Percentiles rank a stretch among this genome's conserved stretches.
These are phyloP conservation scores for Ceratina japonica DNA, from an alignment of 1,140 invertebrate genomes.

Conservation along the genomic window DNA sequence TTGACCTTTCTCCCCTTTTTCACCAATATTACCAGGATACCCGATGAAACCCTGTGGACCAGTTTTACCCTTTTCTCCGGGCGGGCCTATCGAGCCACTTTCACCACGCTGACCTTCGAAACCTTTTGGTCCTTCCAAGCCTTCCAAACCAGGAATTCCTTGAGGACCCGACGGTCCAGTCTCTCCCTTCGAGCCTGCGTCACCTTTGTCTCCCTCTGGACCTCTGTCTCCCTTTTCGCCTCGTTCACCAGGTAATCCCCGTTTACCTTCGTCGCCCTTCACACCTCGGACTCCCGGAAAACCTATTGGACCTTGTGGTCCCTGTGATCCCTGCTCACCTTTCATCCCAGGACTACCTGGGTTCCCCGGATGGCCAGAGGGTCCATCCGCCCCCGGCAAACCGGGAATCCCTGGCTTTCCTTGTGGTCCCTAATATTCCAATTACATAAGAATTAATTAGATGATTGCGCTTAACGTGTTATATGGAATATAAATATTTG, in stretches of 20 bases:
- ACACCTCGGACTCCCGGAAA: slow-evolving; percentile 87
- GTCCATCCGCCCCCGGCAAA: slow-evolving; percentile 88
- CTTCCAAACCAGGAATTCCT: slow-evolving; percentile 87
- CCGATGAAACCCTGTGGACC: slow-evolving; percentile 88
- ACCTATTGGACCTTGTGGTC: slow-evolving; percentile 86
- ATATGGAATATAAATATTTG: neutral
- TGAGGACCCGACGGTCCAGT: slow-evolving; percentile 83
- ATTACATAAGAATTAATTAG: too few relatives aligned
- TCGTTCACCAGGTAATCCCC: slow-evolving; percentile 78
- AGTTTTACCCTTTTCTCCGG: slow-evolving; percentile 87
- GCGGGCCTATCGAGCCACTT: slow-evolving; percentile 74
- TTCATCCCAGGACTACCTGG: slow-evolving; percentile 87
- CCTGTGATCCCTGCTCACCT: slow-evolving; percentile 87
- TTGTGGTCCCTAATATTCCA: slow-evolving; percentile 83
- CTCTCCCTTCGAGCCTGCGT: slow-evolving; percentile 88
- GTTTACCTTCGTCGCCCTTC: slow-evolving; percentile 88
- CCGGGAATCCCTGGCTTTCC: slow-evolving; percentile 90
- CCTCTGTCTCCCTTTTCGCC: slow-evolving; percentile 85
- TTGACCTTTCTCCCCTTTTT: slow-evolving; percentile 88
- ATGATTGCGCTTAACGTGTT: too few relatives aligned
- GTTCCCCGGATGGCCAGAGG: slow-evolving; percentile 86
- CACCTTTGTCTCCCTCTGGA: slow-evolving; percentile 88
- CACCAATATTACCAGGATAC: slow-evolving; percentile 85
- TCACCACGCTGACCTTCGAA: slow-evolving; percentile 89
- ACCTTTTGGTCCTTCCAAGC: slow-evolving; percentile 91